These are phyloP conservation scores for Torymus aiolomorphi DNA, from an alignment of 2,888 invertebrate species.

Conservation along the genomic window DNA sequence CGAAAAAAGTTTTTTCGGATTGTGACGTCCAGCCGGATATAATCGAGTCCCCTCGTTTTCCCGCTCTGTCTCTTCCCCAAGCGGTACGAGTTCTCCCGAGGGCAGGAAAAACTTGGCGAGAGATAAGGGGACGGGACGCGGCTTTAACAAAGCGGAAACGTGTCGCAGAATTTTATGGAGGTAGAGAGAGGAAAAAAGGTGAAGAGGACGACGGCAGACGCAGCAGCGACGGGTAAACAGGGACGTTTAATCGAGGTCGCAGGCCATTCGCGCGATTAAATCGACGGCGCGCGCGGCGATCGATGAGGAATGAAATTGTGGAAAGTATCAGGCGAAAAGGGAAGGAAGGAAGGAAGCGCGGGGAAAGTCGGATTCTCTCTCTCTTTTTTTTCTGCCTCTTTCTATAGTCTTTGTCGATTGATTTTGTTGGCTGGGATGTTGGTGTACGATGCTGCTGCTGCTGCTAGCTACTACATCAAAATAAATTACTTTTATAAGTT, in stretches of 20 bases:
- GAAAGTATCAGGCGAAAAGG: neutral
- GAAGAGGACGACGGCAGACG: no score
- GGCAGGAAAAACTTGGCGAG: constrained; percentile 38
- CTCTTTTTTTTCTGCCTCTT: no score
- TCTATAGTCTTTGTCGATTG: no score
- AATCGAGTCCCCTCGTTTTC: constrained; percentile 18
- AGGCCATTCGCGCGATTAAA: constrained; percentile 1
- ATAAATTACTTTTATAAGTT: no score
- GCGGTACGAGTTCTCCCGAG: neutral
- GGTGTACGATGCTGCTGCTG: no score
- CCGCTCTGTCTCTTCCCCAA: neutral
- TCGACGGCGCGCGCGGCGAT: neutral
- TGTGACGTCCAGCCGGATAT: constrained; percentile 32
- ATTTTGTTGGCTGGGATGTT: no score
- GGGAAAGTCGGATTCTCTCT: no score
- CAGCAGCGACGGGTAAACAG: neutral
- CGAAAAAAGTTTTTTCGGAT: constrained; percentile 32
- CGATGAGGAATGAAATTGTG: constrained; percentile 3
- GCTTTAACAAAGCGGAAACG: no score
- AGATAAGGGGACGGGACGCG: neutral
- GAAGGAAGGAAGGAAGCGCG: no score
- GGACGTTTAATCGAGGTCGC: neutral
- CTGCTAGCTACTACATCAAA: no score
- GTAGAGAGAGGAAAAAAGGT: neutral
- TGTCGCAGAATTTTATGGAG: constrained; percentile 1